A percentile compares a stretch with the other conserved stretches of the same genome.
These are phyloP conservation scores for Hozukius guyotensis DNA, from an alignment of 2,797 vertebrate species.

Conservation along the genomic window DNA sequence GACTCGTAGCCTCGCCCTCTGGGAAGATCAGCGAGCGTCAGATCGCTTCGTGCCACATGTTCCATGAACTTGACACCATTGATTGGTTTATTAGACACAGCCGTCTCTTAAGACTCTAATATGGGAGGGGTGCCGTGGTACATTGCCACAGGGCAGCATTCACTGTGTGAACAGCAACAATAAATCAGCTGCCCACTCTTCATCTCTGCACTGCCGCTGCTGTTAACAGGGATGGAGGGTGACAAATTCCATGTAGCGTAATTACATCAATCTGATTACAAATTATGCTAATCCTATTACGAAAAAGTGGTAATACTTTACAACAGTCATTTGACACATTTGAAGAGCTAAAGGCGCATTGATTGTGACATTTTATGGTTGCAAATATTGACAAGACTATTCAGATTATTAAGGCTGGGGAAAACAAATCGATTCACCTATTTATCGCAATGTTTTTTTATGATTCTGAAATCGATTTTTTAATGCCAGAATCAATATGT, in stretches of 20 bases:
- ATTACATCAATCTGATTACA: constrained; percentile 66
- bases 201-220: constrained; percentile 51
- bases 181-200: constrained; percentile 63
- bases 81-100: constrained; percentile 69
- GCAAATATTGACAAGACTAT: background rate
- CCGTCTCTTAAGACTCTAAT: constrained; percentile 41
- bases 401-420: background rate
- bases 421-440: no score
- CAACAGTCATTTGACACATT: constrained; percentile 4
- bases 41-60: constrained; percentile 56
- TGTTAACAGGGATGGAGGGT: constrained; percentile 59
- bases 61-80: constrained; percentile 51
- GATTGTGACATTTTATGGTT: constrained; percentile 3
- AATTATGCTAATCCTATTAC: constrained; percentile 61
- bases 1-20: constrained; percentile 31
- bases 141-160: constrained; percentile 40
- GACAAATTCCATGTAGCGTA: constrained; percentile 58
- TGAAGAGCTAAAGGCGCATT: background rate
- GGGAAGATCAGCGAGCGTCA: constrained; percentile 49
- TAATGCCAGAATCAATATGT: no score
- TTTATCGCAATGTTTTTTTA: no score
- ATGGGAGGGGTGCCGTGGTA: constrained; percentile 24
- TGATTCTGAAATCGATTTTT: fast-evolving
- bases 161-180: constrained; percentile 35
- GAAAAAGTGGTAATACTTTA: constrained; percentile 37